Conservation (phyloP, 2,888 invertebrate species). For the Campoplex nolae region DNA sequence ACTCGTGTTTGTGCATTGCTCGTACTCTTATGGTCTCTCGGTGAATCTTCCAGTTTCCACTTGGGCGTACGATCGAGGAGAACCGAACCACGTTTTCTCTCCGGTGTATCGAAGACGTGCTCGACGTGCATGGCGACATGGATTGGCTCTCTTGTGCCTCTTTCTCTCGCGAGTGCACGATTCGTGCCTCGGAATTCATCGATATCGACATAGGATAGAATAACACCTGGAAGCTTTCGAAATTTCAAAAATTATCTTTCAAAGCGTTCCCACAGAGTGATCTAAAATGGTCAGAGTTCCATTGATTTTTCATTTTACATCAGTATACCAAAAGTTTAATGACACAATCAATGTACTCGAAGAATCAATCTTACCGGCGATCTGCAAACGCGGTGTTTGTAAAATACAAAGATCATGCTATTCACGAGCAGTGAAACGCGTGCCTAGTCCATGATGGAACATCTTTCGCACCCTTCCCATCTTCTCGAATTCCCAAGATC, state of each 20-base stretch:
- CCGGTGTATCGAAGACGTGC: constrained; percentile 62
- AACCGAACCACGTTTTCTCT: constrained; percentile 60
- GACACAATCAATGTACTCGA: background rate
- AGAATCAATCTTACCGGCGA: background rate
- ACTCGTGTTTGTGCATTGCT: constrained; percentile 11
- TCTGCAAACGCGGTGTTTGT: constrained; percentile 3
- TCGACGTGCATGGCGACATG: constrained; percentile 37
- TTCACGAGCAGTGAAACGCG: constrained; percentile 63
- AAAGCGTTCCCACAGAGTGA: background rate
- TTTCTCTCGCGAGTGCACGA: constrained; percentile 5
- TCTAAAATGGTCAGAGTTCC: background rate
- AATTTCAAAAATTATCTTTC: background rate
- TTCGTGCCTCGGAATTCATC: constrained; percentile 7
- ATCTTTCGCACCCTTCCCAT: constrained; percentile 41
- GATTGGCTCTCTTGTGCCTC: constrained; percentile 48
- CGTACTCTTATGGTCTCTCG: constrained; percentile 27
- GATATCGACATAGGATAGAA: constrained; percentile 18
- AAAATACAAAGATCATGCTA: constrained; percentile 46
- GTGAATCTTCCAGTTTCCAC: constrained; percentile 43
- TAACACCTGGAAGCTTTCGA: background rate
- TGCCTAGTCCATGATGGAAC: constrained; percentile 56
- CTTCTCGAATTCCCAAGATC: constrained; percentile 58
- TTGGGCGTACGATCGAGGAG: constrained; percentile 20
- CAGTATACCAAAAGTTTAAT: background rate
- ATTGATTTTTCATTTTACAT: background rate